Percentiles rank a stretch among this genome's conserved stretches.
Conservation (phyloP, 2,797 vertebrate genomes). For the Semotilus atromaculatus region DNA sequence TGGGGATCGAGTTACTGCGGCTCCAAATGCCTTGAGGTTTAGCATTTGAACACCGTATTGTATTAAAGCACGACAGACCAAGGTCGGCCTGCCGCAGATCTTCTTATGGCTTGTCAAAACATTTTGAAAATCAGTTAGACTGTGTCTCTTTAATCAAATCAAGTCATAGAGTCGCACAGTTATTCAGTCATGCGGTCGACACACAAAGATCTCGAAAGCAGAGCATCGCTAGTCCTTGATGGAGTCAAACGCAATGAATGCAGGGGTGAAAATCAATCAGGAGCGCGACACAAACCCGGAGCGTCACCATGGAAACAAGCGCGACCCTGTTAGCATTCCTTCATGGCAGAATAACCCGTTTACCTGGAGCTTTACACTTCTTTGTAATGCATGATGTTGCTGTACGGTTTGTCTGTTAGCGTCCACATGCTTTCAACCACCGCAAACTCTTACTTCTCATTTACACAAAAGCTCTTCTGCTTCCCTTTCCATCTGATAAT, state of each 20-base stretch:
- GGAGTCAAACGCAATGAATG: constrained; percentile 31
- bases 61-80: constrained; percentile 20
- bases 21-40: constrained; percentile 11
- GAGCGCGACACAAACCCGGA: constrained; percentile 56
- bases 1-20: neutral
- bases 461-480: neutral
- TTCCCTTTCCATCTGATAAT: constrained; percentile 6
- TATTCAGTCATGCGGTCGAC: constrained; percentile 10
- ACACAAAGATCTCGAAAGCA: constrained; percentile 9
- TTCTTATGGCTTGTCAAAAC: constrained; percentile 16
- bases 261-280: constrained; percentile 52
- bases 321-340: constrained; percentile 19
- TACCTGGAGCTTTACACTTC: constrained; percentile 33
- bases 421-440: neutral
- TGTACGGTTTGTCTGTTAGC: neutral
- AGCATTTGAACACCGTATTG: neutral
- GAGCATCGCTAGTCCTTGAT: constrained; percentile 35
- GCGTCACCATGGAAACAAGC: constrained; percentile 67
- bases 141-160: constrained; percentile 39
- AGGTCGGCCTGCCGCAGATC: constrained; percentile 12
- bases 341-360: constrained; percentile 57
- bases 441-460: neutral
- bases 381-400: neutral
- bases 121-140: neutral
- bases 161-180: neutral